Evolutionary conservation across 2,888 invertebrate genomes (phyloP), one percentile per base, ranked within the genome.

Genomic region (Ectemnius cavifrons): DNA sequence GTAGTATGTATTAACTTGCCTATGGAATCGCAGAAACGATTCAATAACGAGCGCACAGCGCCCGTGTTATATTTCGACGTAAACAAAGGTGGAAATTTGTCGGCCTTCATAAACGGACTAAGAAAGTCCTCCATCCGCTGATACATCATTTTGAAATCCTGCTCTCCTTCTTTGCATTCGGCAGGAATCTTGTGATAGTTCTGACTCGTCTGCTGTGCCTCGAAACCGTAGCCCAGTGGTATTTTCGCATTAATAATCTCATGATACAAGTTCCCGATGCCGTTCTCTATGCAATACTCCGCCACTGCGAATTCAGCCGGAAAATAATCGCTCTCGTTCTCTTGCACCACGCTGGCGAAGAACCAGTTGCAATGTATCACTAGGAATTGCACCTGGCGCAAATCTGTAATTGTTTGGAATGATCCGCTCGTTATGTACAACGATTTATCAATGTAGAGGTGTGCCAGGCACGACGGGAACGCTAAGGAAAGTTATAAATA

Each of bases 301-400:
- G 89, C 89, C 0, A 93, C 77, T 0, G 92, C 92, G 56, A 93
- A 89, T 85, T 93, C 93, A 0, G 93, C 93, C 0, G 93, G 93
- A 16, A 90, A 87, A 80, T 91, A 92, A 16, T 81, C 79, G 5
- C 61, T 49, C 14, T 49, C 18, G 4, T 74, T 79, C 1, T 84
- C 70, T 4, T 64, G 75, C 11, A 65, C n/a, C 62, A 72, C 78
- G 62, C 84, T 84, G 28, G 65, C 77, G 58, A 88, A 91, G 69
- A 89, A 91, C 61, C 85, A 85, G 61, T 91, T 92, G 4, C 89
- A 84, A 52, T 92, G 91, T 46, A 91, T 87, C 0, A 91, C 80
- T 71, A 85, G 88, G 78, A 91, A 91, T 64, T 82, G 80, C 8
- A 85, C 37, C 4, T 83, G 70, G 0, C 76, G 47, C 46, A 90